These are phyloP conservation scores for Regulus satrapa DNA, from an alignment of 2,113 vertebrate genomes.

Conservation along the genomic window DNA sequence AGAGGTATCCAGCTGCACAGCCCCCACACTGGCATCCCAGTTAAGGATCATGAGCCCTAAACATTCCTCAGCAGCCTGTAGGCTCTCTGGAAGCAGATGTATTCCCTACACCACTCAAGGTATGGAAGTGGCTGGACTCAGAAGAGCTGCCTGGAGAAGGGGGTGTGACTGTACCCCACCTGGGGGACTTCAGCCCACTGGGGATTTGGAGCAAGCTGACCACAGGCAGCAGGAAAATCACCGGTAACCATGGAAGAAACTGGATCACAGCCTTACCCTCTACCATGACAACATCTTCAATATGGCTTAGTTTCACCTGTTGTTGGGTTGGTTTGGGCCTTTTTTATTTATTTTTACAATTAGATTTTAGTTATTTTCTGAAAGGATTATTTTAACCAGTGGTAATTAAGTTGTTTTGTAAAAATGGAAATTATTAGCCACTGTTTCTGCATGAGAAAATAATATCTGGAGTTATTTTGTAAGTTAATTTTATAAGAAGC, in stretches of 20 bases:
- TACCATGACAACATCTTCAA: background rate
- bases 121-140: accelerated
- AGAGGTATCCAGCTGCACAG: background rate
- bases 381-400: background rate
- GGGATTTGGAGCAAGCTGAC: background rate
- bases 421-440: background rate
- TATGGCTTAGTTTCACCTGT: background rate
- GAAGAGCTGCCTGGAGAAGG: background rate
- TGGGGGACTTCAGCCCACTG: background rate
- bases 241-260: background rate
- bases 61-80: background rate
- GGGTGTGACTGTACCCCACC: accelerated
- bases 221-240: background rate
- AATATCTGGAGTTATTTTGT: background rate
- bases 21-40: background rate
- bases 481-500: background rate
- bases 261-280: background rate
- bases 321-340: background rate
- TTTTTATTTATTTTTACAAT: background rate
- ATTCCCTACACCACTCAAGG: accelerated
- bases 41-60: background rate
- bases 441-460: background rate
- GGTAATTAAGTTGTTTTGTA: background rate
- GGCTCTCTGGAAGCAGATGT: background rate
- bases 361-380: background rate